Conservation (phyloP, 1,140 invertebrate genomes). For the Ceratina calcarata region DNA sequence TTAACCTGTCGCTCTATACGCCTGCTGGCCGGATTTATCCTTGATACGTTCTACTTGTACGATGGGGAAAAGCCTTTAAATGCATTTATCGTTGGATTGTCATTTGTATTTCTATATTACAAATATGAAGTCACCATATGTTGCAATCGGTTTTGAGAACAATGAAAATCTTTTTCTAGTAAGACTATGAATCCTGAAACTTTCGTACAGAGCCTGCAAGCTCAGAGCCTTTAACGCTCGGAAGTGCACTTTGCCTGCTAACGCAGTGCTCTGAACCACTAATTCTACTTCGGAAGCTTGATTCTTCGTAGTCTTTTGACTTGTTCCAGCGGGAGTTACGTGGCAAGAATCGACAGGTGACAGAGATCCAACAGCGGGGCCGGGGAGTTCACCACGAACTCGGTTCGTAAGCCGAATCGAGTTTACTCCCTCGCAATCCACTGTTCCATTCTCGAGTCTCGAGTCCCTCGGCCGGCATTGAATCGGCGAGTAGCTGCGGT, state of each 20-base stretch:
- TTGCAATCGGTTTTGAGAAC: too few species aligned
- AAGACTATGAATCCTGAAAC: too few species aligned
- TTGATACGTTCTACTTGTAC: too few species aligned
- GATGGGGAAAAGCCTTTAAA: too few species aligned
- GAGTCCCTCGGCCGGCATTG: background rate
- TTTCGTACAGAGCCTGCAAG: too few species aligned
- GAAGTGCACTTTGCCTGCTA: background rate
- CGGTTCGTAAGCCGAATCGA: slow-evolving; percentile 22
- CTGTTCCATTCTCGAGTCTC: slow-evolving; percentile 7
- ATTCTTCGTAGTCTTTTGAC: background rate
- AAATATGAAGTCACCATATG: too few species aligned
- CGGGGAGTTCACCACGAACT: background rate
- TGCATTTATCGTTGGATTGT: too few species aligned
- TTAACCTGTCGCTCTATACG: too few species aligned
- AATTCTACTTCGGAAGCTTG: background rate
- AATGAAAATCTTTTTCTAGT: too few species aligned
- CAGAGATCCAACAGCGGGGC: slow-evolving; percentile 8
- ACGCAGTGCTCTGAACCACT: background rate
- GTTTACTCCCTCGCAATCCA: background rate
- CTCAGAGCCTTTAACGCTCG: too few species aligned
- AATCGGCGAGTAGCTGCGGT: background rate
- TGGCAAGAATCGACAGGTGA: slow-evolving; percentile 14
- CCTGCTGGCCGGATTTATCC: too few species aligned
- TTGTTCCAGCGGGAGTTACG: background rate
- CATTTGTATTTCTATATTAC: too few species aligned